A percentile compares a stretch with the other conserved stretches of the same genome.
Conservation (phyloP, 2,888 invertebrate species). For the Andricus quercusramuli region DNA sequence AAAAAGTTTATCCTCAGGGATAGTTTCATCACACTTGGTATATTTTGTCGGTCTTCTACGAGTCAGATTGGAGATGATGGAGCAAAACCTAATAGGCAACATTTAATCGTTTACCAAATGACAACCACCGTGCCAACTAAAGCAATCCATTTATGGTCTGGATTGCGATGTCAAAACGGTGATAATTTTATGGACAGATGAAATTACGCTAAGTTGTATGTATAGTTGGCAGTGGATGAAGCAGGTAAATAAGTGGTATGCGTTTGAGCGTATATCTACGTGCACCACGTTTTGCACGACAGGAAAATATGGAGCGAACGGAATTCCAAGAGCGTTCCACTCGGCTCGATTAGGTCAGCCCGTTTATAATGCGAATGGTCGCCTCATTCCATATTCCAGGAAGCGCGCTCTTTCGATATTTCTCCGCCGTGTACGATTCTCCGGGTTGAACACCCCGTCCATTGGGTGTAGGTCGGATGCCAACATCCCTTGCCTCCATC, state of each 20-base stretch:
- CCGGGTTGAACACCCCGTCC: conserved; percentile 11
- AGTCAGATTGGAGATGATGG: too few relatives aligned
- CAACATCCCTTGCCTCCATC: conserved; percentile 39
- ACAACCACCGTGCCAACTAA: not conserved
- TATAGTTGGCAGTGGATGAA: conserved; percentile 17
- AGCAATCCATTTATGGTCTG: not conserved
- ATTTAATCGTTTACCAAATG: not conserved
- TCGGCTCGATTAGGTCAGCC: conserved; percentile 74
- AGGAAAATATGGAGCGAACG: conserved; percentile 74
- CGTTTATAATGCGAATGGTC: conserved; percentile 67
- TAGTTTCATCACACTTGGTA: not conserved
- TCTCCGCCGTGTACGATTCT: conserved; percentile 56
- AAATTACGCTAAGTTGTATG: conserved; percentile 9
- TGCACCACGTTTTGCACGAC: conserved; percentile 63
- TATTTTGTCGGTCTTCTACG: too few relatives aligned
- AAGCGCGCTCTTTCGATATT: conserved; percentile 71
- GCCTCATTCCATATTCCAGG: conserved; percentile 74
- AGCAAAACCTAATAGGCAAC: not conserved
- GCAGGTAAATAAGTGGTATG: conserved; percentile 34
- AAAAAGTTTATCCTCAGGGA: not conserved
- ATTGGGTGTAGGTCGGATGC: not conserved
- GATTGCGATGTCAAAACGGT: conserved; percentile 31
- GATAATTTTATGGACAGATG: conserved; percentile 31
- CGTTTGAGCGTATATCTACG: conserved; percentile 53
- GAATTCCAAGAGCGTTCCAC: conserved; percentile 74